Conservation (phyloP, 2,113 vertebrate species). For the Polypterus bichir region DNA sequence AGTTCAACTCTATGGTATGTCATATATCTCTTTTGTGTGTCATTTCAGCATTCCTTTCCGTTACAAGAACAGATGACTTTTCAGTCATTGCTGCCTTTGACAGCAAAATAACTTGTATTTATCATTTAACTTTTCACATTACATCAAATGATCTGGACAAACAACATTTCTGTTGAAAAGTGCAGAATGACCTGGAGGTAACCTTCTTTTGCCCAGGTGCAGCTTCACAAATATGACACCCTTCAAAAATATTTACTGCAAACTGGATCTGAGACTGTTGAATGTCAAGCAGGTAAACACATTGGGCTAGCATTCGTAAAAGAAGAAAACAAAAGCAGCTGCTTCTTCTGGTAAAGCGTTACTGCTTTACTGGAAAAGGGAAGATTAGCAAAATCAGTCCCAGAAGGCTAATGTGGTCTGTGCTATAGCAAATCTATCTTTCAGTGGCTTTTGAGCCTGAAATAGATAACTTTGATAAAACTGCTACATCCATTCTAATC, state of each 20-base stretch:
- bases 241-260: slow-evolving; percentile 1
- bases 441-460: too few relatives aligned
- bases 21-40: too few relatives aligned
- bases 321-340: neutral
- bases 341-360: too few relatives aligned
- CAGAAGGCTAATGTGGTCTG: too few relatives aligned
- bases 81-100: neutral
- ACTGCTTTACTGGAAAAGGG: too few relatives aligned
- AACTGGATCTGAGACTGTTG: neutral
- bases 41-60: too few relatives aligned
- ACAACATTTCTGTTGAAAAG: slow-evolving; percentile 30
- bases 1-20: too few relatives aligned
- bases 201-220: slow-evolving; percentile 33
- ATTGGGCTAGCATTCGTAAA: neutral
- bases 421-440: too few relatives aligned
- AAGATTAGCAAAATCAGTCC: too few relatives aligned
- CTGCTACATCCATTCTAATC: too few relatives aligned
- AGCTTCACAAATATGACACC: slow-evolving; percentile 8
- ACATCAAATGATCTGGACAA: slow-evolving; percentile 23
- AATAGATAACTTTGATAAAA: too few relatives aligned
- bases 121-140: neutral
- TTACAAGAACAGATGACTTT: too few relatives aligned
- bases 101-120: neutral
- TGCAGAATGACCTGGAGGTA: slow-evolving; percentile 26
- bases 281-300: neutral